Percentiles rank a stretch among this genome's conserved stretches.
These are phyloP conservation scores for Drosophila sordidapex DNA, from an alignment of 2,888 invertebrate species.

Conservation along the genomic window DNA sequence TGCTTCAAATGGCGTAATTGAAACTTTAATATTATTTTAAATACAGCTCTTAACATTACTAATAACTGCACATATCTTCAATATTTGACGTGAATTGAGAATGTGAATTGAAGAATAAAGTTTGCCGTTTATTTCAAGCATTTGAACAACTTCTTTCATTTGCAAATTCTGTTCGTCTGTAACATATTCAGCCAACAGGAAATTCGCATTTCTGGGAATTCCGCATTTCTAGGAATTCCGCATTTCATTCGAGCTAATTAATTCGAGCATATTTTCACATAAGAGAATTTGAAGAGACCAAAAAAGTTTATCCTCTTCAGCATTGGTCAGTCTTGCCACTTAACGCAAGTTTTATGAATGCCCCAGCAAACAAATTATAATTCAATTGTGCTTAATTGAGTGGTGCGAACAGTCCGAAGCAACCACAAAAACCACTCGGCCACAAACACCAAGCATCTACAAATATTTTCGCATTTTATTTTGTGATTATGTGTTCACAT, in stretches of 20 bases:
- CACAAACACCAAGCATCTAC: conserved; percentile 18
- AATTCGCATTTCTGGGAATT: conserved; percentile 1
- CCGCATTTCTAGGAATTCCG: conserved; percentile 20
- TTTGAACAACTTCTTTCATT: background rate
- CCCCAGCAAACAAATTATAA: conserved; percentile 62
- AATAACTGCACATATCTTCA: background rate
- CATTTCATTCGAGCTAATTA: conserved; percentile 38
- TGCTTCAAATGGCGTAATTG: conserved; percentile 1
- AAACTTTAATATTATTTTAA: background rate
- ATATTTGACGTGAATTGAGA: background rate
- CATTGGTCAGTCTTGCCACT: conserved; percentile 24
- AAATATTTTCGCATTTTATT: conserved; percentile 54
- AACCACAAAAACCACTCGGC: conserved; percentile 52
- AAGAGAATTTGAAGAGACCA: conserved; percentile 1
- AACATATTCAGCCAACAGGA: background rate
- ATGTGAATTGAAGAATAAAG: background rate
- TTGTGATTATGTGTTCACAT: conserved; percentile 59
- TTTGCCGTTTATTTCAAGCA: too few species aligned
- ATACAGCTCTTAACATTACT: too few species aligned
- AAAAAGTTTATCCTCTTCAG: conserved; percentile 33
- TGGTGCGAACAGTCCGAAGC: conserved; percentile 39
- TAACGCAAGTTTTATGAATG: conserved; percentile 30
- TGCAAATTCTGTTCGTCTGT: background rate
- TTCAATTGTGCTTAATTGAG: conserved; percentile 75
- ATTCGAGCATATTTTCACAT: conserved; percentile 2